Evolutionary conservation across 2,888 invertebrate species (phyloP).

Genomic region (Temnothorax unifasciatus): DNA sequence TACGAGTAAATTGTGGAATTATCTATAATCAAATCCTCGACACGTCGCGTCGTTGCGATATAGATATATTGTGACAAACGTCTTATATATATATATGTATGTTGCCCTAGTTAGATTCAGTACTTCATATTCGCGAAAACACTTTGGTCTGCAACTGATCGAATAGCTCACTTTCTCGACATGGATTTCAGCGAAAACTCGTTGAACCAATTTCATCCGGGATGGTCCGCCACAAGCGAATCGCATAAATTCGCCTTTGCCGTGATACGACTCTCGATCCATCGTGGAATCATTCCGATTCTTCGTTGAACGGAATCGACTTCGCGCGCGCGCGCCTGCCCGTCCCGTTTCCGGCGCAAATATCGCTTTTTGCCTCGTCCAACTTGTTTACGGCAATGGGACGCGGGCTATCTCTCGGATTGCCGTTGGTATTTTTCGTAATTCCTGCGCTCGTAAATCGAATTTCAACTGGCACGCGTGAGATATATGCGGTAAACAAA

Average conservation of each 20-base stretch:
- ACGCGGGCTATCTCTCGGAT: constrained; percentile 48
- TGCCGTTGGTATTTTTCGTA: constrained; percentile 56
- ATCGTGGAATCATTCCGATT: constrained; percentile 38
- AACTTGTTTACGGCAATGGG: constrained; percentile 48
- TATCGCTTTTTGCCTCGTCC: constrained; percentile 45
- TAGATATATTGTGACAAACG: background rate
- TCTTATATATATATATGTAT: background rate
- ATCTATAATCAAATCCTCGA: background rate
- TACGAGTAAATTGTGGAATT: background rate
- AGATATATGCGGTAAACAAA: constrained; percentile 57
- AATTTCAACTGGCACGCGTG: constrained; percentile 52
- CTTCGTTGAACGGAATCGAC: constrained; percentile 33
- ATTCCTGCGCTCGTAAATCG: constrained; percentile 56
- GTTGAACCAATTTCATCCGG: background rate
- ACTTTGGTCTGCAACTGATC: background rate
- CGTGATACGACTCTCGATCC: constrained; percentile 15
- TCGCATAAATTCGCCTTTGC: constrained; percentile 11
- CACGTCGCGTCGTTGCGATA: background rate
- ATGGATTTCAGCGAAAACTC: background rate
- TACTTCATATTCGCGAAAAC: background rate
- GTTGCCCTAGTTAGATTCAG: background rate
- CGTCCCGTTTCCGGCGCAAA: constrained; percentile 37
- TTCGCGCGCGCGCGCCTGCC: background rate
- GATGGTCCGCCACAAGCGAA: background rate
- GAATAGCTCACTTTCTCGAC: background rate